Percentiles rank a stretch among this genome's conserved stretches.
Evolutionary conservation across 2,888 invertebrate genomes (phyloP).

Genomic region (Onthophagus sagittarius): DNA sequence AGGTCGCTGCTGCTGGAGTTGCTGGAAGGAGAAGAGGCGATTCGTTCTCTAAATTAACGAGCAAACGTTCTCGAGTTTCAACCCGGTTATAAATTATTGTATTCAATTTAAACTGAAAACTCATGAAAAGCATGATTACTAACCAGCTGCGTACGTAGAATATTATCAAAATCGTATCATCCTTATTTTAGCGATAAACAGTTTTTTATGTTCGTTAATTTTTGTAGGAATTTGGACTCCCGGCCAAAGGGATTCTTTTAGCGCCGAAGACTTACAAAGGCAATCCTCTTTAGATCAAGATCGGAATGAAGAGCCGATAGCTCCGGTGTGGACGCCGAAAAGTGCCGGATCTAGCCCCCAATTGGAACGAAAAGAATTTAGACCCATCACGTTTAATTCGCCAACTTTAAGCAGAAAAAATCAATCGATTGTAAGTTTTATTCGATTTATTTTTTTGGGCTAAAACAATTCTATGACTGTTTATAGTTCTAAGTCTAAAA

Average conservation of each 20-base stretch:
- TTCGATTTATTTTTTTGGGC: no score
- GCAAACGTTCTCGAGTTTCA: background rate
- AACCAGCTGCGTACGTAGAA: background rate
- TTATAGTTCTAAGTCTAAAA: no score
- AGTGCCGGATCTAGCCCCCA: slow-evolving; percentile 69
- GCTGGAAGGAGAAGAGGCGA: background rate
- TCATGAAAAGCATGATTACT: background rate
- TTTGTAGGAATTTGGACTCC: slow-evolving; percentile 59
- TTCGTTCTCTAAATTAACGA: background rate
- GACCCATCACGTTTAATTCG: slow-evolving; percentile 73
- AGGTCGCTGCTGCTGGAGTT: background rate
- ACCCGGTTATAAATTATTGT: no score
- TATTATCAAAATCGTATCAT: background rate
- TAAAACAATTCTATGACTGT: no score
- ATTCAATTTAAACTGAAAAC: no score
- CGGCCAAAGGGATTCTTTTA: slow-evolving; percentile 40
- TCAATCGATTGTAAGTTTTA: slow-evolving; percentile 25
- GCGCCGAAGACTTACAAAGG: slow-evolving; percentile 31
- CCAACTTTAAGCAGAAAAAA: slow-evolving; percentile 59
- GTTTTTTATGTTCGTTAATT: background rate
- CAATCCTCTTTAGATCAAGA: slow-evolving; percentile 30
- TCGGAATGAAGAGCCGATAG: slow-evolving; percentile 55
- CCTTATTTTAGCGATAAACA: background rate
- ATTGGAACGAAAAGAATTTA: slow-evolving; percentile 71
- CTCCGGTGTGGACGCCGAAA: slow-evolving; percentile 76